Evolutionary conservation across 1,140 invertebrate genomes (phyloP).

Genomic region (Drosophila pruinosa): DNA sequence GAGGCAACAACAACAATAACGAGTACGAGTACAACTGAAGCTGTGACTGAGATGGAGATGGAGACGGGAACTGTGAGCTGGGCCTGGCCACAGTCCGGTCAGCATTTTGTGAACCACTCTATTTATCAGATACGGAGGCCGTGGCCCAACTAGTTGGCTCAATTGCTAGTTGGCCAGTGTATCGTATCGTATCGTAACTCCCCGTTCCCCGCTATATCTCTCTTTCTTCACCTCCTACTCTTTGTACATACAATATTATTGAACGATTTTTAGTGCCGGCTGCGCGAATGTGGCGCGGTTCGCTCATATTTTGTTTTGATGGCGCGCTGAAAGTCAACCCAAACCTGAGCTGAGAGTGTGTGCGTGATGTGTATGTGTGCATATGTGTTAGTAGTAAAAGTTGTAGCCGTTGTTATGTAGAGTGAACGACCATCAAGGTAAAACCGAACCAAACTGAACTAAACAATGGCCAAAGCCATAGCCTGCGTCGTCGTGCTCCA

Average conservation of each 20-base stretch:
- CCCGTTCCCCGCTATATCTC: neutral
- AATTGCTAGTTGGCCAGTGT: constrained; percentile 77
- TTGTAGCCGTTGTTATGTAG: constrained; percentile 65
- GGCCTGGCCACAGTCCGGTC: constrained; percentile 46
- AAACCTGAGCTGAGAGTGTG: constrained; percentile 1
- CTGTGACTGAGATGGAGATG: constrained; percentile 15
- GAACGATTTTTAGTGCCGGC: constrained; percentile 75
- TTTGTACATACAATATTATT: constrained; percentile 58
- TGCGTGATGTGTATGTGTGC: neutral
- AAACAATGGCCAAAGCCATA: constrained; percentile 75
- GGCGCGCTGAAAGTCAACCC: constrained; percentile 74
- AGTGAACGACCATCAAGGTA: constrained; percentile 81
- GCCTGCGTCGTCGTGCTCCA: constrained; percentile 46
- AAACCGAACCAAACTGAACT: constrained; percentile 46
- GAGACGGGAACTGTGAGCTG: neutral
- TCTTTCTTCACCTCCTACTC: neutral
- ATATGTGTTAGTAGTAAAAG: constrained; percentile 79
- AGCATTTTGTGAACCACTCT: constrained; percentile 81
- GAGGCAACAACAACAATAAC: constrained; percentile 13
- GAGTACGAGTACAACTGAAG: constrained; percentile 2
- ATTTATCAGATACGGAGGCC: constrained; percentile 72
- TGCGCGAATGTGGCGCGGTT: constrained; percentile 21
- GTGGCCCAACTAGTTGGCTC: constrained; percentile 75
- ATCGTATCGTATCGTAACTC: constrained; percentile 27
- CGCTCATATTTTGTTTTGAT: constrained; percentile 80